Evolutionary conservation across 2,797 vertebrate genomes (phyloP).

Genomic region (Momotus momota): DNA sequence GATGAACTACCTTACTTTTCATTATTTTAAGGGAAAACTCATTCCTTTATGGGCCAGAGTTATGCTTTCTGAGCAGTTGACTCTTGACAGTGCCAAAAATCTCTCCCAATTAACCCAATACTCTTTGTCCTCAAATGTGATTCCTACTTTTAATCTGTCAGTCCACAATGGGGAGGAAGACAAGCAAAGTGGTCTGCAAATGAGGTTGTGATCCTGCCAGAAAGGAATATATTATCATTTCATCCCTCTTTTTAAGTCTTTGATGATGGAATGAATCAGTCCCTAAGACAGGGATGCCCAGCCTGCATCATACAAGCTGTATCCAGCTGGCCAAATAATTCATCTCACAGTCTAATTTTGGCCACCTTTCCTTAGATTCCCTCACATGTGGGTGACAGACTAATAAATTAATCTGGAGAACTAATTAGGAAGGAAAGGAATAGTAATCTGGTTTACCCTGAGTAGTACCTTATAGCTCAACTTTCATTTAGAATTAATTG

Average conservation of each 20-base stretch:
- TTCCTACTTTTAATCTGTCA: neutral
- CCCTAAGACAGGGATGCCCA: neutral
- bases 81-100: neutral
- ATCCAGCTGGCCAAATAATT: conserved; percentile 1
- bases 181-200: neutral
- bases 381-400: neutral
- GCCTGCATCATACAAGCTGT: neutral
- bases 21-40: neutral
- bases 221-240: neutral
- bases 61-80: neutral
- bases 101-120: neutral
- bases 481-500: neutral
- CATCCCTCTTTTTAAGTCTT: neutral
- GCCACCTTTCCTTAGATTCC: neutral
- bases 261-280: neutral
- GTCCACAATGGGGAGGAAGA: neutral
- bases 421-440: neutral
- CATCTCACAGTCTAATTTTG: neutral
- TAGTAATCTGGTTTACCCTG: neutral
- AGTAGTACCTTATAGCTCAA: neutral
- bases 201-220: neutral
- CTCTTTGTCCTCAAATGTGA: neutral
- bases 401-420: neutral
- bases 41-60: neutral
- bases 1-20: neutral